phyloP scores from a whole-genome alignment of 2,888 invertebrate genomes.

The Leptopilina syphax region DNA sequence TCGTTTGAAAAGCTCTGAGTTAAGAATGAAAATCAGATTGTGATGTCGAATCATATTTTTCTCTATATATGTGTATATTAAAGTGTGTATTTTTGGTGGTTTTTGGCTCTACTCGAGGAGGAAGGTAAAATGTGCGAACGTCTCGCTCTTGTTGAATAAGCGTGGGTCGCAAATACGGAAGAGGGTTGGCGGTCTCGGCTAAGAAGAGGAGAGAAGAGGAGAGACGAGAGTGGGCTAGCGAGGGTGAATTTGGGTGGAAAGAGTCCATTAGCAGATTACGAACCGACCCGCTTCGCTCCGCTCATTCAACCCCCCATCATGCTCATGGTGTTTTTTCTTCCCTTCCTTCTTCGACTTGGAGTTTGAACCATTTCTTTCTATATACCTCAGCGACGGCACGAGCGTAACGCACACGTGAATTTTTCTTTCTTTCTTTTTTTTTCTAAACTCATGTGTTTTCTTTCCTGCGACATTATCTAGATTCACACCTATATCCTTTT shows the following conservation, averaged over 20 bases:
- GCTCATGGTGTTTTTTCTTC: constrained; percentile 66
- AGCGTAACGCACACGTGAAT: constrained; percentile 40
- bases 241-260: constrained; percentile 53
- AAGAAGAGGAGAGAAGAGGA: constrained; percentile 33
- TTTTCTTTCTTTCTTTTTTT: constrained; percentile 10
- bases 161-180: constrained; percentile 46
- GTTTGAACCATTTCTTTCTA: constrained; percentile 63
- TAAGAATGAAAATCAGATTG: no score
- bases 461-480: no score
- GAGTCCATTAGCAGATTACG: constrained; percentile 77
- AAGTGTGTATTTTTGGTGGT: neutral
- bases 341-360: constrained; percentile 63
- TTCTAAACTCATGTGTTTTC: no score
- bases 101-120: constrained; percentile 1
- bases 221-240: constrained; percentile 51
- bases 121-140: constrained; percentile 17
- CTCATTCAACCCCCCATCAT: constrained; percentile 71
- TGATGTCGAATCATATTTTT: no score
- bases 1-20: no score
- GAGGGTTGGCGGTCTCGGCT: constrained; percentile 36
- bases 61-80: no score
- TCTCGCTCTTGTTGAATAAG: constrained; percentile 14
- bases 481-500: no score
- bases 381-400: constrained; percentile 48
- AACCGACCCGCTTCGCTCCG: constrained; percentile 69